phyloP scores from a whole-genome alignment of 2,888 invertebrate species.

The Pilophorus perplexus region DNA sequence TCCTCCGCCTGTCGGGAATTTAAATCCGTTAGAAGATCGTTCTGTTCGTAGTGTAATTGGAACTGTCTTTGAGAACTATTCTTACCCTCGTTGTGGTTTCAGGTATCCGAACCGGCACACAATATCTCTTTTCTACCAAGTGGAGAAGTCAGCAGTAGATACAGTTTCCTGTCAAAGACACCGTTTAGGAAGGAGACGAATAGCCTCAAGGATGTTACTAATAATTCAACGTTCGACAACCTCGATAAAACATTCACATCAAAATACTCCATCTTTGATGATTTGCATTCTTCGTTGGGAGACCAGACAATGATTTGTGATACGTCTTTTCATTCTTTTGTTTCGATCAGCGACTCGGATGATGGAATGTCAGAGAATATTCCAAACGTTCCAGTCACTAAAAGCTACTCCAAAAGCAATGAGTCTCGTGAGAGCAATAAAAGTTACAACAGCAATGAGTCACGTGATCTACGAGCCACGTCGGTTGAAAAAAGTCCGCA shows the following conservation, averaged over 20 bases:
- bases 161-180: background rate
- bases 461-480: background rate
- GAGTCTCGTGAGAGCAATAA: background rate
- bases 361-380: slow-evolving; percentile 31
- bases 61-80: no score
- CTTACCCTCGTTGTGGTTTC: no score
- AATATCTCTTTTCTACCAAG: slow-evolving; percentile 35
- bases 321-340: slow-evolving; percentile 10
- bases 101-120: slow-evolving; percentile 24
- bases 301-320: slow-evolving; percentile 30
- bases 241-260: no score
- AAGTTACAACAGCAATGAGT: background rate
- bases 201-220: slow-evolving; percentile 31
- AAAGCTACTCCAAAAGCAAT: background rate
- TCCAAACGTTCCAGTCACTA: slow-evolving; percentile 7
- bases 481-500: background rate
- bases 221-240: slow-evolving; percentile 24
- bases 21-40: no score
- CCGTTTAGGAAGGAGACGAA: background rate
- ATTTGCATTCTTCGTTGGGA: background rate
- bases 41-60: no score
- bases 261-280: slow-evolving; percentile 8
- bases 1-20: no score
- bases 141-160: slow-evolving; percentile 25
- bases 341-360: slow-evolving; percentile 29